Conservation (phyloP, 2,113 vertebrate species). For the Empidonax alnorum region DNA sequence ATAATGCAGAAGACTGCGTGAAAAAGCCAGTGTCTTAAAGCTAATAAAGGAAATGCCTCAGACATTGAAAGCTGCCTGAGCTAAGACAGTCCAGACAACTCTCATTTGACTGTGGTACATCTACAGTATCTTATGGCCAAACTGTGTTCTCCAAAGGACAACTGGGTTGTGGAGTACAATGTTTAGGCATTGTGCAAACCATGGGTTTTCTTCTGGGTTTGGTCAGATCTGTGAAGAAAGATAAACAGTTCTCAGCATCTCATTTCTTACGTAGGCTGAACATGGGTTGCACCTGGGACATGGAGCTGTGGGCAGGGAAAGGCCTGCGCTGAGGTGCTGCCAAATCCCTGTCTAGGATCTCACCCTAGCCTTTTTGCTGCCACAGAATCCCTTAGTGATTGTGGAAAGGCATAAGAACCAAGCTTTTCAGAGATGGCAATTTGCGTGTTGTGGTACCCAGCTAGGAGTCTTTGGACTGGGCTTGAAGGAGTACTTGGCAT, state of each 20-base stretch:
- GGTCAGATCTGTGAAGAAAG: not conserved
- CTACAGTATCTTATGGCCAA: not conserved
- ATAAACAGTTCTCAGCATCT: not conserved
- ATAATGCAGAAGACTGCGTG: not conserved
- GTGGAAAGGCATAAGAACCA: not conserved
- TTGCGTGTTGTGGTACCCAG: not conserved
- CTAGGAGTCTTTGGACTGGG: not conserved
- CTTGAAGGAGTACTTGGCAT: not conserved
- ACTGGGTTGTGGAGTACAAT: not conserved
- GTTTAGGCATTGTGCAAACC: fast-evolving
- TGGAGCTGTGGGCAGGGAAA: not conserved
- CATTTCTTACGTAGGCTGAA: not conserved
- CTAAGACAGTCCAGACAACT: not conserved
- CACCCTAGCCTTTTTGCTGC: not conserved
- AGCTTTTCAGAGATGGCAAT: not conserved
- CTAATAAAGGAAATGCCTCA: not conserved
- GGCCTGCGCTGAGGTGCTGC: not conserved
- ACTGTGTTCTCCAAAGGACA: not conserved
- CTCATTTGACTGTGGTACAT: not conserved
- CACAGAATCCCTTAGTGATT: not conserved
- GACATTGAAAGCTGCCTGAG: not conserved
- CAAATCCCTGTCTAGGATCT: fast-evolving
- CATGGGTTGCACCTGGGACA: not conserved
- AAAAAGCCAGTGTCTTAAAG: not conserved
- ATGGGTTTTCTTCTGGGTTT: not conserved